Evolutionary conservation across 2,888 invertebrate genomes (phyloP), one percentile per base, ranked within the genome.

Genomic region (Dryadula phaetusa): DNA sequence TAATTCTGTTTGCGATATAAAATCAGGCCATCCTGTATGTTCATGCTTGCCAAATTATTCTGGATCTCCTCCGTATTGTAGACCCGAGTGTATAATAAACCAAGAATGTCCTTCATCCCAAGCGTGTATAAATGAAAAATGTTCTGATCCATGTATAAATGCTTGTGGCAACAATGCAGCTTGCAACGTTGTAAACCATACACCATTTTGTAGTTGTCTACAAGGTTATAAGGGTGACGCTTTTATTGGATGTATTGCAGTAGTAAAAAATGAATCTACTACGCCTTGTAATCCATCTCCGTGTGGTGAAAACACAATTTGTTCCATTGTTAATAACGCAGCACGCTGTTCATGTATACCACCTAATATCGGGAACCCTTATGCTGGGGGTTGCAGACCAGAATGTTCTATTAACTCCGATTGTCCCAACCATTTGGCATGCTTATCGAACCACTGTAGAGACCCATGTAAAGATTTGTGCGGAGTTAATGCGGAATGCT

Each of bases 311-410:
- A 98, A 97, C 79, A 95, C 98, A 0, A 93, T 96, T 67, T 98
- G 98, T 80, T 94, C 94, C 0, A 94, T 95, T 32, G 89, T 94
- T 2, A 95, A 96, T 76, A 95, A 95, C 18, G 90, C 93, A 32
- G 95, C 96, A 0, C 94, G 95, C 74, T 98, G 98, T 82, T 93
- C 94, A n/a, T 98, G 98, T 79, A 96, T 98, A 79, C 96, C 97
- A 67, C 97, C 97, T 3, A 97, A 97, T 79, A 95, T 96, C 71
- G 98, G 98, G 8, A 97, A 98, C 89, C 97, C 97, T 4, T 97
- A 97, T 80, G 94, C 95, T 16, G 95, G 96, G 18, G 97, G 97
- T 37, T 98, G 98, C 79, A 94, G 96, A 71, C 97, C 97, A 2
- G 98, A 98, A 88, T 98, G 98, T 84, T 94, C 95, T 12, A 94